Base-by-base conservation (phyloP, 1,140 invertebrate species). In the Atta cephalotes region DNA sequence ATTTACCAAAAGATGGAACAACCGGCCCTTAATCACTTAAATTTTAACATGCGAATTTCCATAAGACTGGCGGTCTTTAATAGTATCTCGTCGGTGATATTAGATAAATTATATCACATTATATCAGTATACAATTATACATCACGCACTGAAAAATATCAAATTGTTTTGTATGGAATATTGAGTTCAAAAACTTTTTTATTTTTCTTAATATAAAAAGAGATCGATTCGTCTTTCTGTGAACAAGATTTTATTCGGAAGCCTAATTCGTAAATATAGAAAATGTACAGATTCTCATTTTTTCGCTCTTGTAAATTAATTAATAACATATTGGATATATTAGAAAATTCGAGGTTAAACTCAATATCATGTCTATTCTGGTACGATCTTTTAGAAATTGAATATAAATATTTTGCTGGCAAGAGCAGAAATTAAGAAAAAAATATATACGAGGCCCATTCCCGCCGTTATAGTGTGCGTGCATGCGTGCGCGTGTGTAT, bases 381-480 rank as follows among this genome's bases (percentile, higher is more conserved):
- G 31, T 49, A 58, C 12, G 7, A 5, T n/a, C 3, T 60, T 72
- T 45, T 35, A 74, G 7, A 72, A 35, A 72, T 82, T 66, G 5
- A 25, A 58, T 71, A 72, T 60, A 16, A 12, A 81, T 0, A 82
- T 60, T 60, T 56, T 21, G 35, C 35, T 60, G 35, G 18, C 21
- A 74, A n/a, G 35, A 49, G 35, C 53, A 72, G 35, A 62, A 80
- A 79, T 58, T 60, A 77, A 72, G 58, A 28, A 62, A 25, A 12
- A 76, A 5, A 77, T 81, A 6, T 51, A 77, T 49, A 28, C 39
- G 72, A 86, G 25, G 70, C 21, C 66, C 70, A 91, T 88, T 65
- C 80, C 84, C 60, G 58, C 62, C 65, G 28, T 7, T 76, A 53
- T 82, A 51, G 31, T 92, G 76, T 87, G 87, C 87, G 91, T 86